Base-by-base conservation (phyloP, 2,797 vertebrate genomes). In the Lagorchestes hirsutus region DNA sequence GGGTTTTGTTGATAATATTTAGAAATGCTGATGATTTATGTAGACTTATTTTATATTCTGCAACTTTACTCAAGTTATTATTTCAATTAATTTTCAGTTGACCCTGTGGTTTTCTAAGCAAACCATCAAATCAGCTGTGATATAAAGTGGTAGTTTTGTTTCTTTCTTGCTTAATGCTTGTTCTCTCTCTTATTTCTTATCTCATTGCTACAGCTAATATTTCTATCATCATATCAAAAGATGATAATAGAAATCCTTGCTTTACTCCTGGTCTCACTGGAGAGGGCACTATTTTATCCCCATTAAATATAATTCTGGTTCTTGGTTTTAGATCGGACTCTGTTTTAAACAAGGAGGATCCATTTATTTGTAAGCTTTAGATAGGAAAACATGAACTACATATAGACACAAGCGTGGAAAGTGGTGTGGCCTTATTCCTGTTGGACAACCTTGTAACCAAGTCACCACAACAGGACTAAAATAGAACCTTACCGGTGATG, bases 401-500 rank as follows among this genome's bases (percentile, higher is more conserved):
- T 0, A 99, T 99, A 92, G 98, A 99, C 98, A 99, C 99, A 0
- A 99, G 99, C 46, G 97, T 99, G 97, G 99, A 99, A 98, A 99
- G 99, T 0, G 99, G 99, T 99, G 99, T 74, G 98, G 99, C 96
- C 99, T 99, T 59, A 99, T 99, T 95, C 99, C 99, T 55, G 95
- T 99, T 0, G 99, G 99, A 55, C 99, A 98, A 27, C 93, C 99
- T 67, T 99, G 99, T 27, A 93, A 98, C 93, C 99, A 97, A 0
- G 98, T 98, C 95, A 99, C 99, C 52, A 99, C 99, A 0, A 99
- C 99, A 0, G 99, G 99, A 91, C 99, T 99, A 22, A 99, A 98
- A 97, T 99, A 99, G 99, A 99, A 99, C 98, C 99, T 99, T 95
- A 97, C 99, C 99, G 97, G 99, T 99, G 99, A 87, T 87, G 40